Conservation (phyloP, 2,113 vertebrate genomes). For the Calonectris borealis region DNA sequence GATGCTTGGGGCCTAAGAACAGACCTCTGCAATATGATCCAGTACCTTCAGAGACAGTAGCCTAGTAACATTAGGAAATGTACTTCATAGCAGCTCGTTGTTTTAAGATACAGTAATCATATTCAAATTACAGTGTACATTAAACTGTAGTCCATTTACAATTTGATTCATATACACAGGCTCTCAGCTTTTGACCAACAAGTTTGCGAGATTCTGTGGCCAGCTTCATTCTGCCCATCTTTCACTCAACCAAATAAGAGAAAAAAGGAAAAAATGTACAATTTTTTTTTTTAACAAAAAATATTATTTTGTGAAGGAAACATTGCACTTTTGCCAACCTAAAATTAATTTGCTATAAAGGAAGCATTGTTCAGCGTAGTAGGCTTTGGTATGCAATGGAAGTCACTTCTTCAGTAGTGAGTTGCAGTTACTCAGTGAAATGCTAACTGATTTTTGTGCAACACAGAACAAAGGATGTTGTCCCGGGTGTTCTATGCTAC, state of each 20-base stretch:
- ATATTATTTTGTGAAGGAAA: slow-evolving; percentile 79
- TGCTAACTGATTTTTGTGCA: slow-evolving; percentile 74
- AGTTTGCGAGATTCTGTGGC: slow-evolving; percentile 67
- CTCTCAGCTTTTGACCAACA: slow-evolving; percentile 80
- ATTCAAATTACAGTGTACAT: slow-evolving; percentile 78
- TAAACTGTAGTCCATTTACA: slow-evolving; percentile 77
- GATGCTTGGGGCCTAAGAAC: slow-evolving; percentile 74
- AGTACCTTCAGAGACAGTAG: slow-evolving; percentile 85
- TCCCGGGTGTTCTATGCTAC: slow-evolving; percentile 61
- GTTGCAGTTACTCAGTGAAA: slow-evolving; percentile 75
- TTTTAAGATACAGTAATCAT: slow-evolving; percentile 77
- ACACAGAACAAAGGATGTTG: slow-evolving; percentile 69
- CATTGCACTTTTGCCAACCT: slow-evolving; percentile 93
- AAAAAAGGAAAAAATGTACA: slow-evolving; percentile 73
- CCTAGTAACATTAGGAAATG: slow-evolving; percentile 82
- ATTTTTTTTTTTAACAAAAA: slow-evolving; percentile 67
- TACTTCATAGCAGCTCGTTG: slow-evolving; percentile 79
- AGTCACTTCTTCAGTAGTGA: slow-evolving; percentile 82
- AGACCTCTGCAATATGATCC: slow-evolving; percentile 76
- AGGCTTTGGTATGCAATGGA: slow-evolving; percentile 89
- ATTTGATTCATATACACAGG: slow-evolving; percentile 77
- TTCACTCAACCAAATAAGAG: slow-evolving; percentile 63
- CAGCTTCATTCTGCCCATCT: slow-evolving; percentile 84
- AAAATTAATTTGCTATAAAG: slow-evolving; percentile 77
- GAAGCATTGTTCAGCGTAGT: slow-evolving; percentile 74